Evolutionary conservation across 1,140 invertebrate species (phyloP), one percentile per base, ranked within the genome.

Genomic region (Cyphomyrmex costatus): DNA sequence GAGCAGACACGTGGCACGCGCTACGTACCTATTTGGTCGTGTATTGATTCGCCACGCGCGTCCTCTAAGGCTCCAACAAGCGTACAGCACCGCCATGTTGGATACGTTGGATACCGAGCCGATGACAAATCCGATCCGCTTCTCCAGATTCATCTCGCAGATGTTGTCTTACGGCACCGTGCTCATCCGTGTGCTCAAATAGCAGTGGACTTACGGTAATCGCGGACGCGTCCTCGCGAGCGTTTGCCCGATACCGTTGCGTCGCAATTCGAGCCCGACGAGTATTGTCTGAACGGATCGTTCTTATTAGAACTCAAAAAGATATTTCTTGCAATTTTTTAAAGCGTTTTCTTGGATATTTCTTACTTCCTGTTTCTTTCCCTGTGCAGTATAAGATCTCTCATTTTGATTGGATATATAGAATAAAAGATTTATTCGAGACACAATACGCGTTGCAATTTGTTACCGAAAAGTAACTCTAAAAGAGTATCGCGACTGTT

Each of bases 1-100:
- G 42, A 87, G 33, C 78, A 85, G 80, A 92, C 91, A 92, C 91
- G 91, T 92, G 91, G 91, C 91, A 88, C n/a, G 24, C 79, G 63
- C 66, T 77, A 91, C 84, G 51, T 87, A 87, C 84, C 87, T 86
- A 90, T 87, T 86, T 91, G 77, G 87, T 87, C 80, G 71, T 87
- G 87, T 92, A 92, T 92, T 92, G 91, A 92, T 92, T 91, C 87
- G 84, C 79, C 83, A 85, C 87, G 89, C 89, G 76, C 88, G 84
- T 74, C 53, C 79, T 60, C 66, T 33, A 16, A n/a, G n/a, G n/a
- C n/a, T n/a, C n/a, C n/a, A n/a, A 49, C 46, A 49, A 49, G 36
- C 46, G 70, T 83, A 60, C 58, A 56, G 61, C 19, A 73, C 65
- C 89, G 89, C 91, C 91, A 92, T 92, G 87, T 92, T 92, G 89